Evolutionary conservation across 2,113 vertebrate genomes (phyloP).

Genomic region (Apodemus sylvaticus): DNA sequence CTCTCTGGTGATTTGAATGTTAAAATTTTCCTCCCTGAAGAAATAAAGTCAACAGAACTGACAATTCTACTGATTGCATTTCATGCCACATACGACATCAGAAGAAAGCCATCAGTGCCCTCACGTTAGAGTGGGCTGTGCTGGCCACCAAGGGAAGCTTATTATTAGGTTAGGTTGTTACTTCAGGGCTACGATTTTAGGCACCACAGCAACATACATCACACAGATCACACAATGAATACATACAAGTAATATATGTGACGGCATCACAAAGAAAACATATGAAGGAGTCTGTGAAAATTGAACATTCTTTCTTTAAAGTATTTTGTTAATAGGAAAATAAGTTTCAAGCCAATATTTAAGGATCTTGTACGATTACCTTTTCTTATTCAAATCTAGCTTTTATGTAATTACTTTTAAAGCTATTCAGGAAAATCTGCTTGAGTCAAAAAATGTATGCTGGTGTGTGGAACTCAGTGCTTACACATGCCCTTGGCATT

Average conservation of each 20-base stretch:
- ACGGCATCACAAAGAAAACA: not conserved
- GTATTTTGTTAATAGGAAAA: constrained; percentile 57
- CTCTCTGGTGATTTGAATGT: not conserved
- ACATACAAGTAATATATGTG: not conserved
- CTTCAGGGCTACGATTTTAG: not conserved
- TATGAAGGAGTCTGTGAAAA: too few species aligned
- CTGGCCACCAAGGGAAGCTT: constrained; percentile 1
- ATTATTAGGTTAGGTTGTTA: constrained; percentile 44
- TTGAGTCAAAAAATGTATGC: constrained; percentile 28
- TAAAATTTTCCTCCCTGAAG: not conserved
- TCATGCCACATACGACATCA: not conserved
- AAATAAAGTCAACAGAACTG: not conserved
- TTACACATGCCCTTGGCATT: constrained; percentile 37
- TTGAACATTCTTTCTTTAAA: constrained; percentile 22
- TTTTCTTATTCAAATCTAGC: constrained; percentile 32
- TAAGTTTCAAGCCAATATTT: constrained; percentile 52
- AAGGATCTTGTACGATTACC: constrained; percentile 3
- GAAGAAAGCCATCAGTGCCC: not conserved
- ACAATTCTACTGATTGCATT: not conserved
- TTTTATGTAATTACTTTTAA: constrained; percentile 45
- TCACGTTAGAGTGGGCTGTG: not conserved
- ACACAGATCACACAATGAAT: not conserved
- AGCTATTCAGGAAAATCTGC: constrained; percentile 25
- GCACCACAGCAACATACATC: not conserved
- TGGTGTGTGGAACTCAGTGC: not conserved